Percentiles rank a stretch among this genome's conserved stretches.
These are phyloP conservation scores for Threskiornis aethiopicus DNA, from an alignment of 2,797 vertebrate species.

Conservation along the genomic window DNA sequence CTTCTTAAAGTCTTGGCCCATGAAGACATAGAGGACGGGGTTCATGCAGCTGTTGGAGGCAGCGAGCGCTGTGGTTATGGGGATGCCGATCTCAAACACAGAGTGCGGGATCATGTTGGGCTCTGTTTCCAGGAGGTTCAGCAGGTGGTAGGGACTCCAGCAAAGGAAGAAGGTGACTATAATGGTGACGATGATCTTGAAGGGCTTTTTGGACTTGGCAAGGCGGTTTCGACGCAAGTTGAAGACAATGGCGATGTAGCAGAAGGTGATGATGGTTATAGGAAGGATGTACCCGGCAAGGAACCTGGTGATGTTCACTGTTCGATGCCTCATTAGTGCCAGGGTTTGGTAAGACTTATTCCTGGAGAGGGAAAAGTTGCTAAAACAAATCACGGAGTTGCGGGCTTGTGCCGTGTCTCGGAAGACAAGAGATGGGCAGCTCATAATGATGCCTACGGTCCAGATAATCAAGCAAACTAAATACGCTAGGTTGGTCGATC, in stretches of 20 bases:
- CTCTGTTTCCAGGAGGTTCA: constrained; percentile 81
- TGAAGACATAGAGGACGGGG: constrained; percentile 91
- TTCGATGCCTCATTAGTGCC: constrained; percentile 6
- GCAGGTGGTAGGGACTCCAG: constrained; percentile 88
- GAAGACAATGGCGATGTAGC: constrained; percentile 85
- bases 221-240: constrained; percentile 83
- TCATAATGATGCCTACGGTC: constrained; percentile 78
- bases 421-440: constrained; percentile 82
- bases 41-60: constrained; percentile 94
- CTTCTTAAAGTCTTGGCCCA: constrained; percentile 90
- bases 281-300: constrained; percentile 84
- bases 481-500: constrained; percentile 78
- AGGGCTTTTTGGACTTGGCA: constrained; percentile 86
- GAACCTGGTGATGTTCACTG: constrained; percentile 78
- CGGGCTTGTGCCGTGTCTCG: constrained; percentile 68
- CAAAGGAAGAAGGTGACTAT: constrained; percentile 89
- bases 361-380: constrained; percentile 75
- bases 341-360: neutral
- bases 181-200: constrained; percentile 89
- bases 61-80: constrained; percentile 80
- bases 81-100: constrained; percentile 73
- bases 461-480: constrained; percentile 77
- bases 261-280: constrained; percentile 83
- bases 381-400: constrained; percentile 76
- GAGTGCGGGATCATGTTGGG: neutral